Evolutionary conservation across 2,888 invertebrate species (phyloP).

Genomic region (Andrena marginata): DNA sequence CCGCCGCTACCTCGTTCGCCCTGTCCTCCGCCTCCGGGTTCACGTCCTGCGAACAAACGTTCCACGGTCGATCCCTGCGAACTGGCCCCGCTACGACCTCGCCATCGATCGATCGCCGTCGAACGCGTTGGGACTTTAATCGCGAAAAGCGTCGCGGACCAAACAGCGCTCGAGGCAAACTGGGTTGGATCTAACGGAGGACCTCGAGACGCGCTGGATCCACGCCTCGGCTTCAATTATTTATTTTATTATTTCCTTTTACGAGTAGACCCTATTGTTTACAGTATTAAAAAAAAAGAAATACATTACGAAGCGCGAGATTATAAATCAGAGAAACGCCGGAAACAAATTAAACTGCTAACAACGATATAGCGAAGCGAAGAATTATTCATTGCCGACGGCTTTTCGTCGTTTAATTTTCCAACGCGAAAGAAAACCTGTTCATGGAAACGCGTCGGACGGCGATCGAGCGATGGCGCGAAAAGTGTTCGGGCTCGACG

Average conservation of each 20-base stretch:
- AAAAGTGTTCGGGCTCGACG: not conserved
- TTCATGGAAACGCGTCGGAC: not conserved
- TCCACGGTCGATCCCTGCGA: constrained; percentile 25
- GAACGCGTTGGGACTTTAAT: not conserved
- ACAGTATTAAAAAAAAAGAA: too few relatives aligned
- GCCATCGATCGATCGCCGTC: constrained; percentile 30
- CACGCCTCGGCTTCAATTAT: not conserved
- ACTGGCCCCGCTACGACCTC: not conserved
- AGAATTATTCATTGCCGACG: constrained; percentile 27
- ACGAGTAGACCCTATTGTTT: too few relatives aligned
- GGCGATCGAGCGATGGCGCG: constrained; percentile 34
- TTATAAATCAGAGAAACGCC: too few relatives aligned
- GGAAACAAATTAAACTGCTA: too few relatives aligned
- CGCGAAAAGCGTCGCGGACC: not conserved
- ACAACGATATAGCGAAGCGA: too few relatives aligned
- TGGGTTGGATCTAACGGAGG: not conserved
- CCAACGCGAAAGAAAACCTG: not conserved
- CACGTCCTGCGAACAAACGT: constrained; percentile 77
- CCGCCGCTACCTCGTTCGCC: constrained; percentile 84
- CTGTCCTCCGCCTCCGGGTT: constrained; percentile 84
- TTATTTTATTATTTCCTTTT: too few relatives aligned
- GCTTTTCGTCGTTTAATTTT: not conserved
- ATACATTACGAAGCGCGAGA: too few relatives aligned
- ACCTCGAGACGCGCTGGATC: not conserved
- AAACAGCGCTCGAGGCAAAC: not conserved